These are phyloP conservation scores for Thymallus thymallus DNA, from an alignment of 2,113 vertebrate genomes.

Conservation along the genomic window DNA sequence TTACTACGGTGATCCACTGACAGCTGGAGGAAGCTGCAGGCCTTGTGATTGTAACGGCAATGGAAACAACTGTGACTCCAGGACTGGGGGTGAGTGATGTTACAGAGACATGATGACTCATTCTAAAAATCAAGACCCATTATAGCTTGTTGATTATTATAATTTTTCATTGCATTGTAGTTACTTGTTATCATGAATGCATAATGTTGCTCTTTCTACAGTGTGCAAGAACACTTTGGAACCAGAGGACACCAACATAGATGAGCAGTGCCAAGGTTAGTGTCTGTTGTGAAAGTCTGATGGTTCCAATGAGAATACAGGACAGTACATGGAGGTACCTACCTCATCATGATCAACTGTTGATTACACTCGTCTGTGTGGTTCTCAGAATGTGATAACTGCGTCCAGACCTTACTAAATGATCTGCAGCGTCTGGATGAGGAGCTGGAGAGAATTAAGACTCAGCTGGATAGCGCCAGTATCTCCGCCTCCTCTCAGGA, in stretches of 20 bases:
- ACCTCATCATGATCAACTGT: background rate
- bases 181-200: conserved; percentile 49
- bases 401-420: conserved; percentile 82
- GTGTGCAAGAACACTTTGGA: conserved; percentile 84
- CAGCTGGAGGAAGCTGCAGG: conserved; percentile 79
- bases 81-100: conserved; percentile 82
- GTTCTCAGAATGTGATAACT: conserved; percentile 87
- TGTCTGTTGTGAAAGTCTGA: conserved; percentile 68
- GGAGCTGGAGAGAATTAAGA: conserved; percentile 78
- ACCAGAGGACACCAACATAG: conserved; percentile 81
- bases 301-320: conserved; percentile 3
- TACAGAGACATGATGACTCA: background rate
- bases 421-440: conserved; percentile 80
- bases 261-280: conserved; percentile 84
- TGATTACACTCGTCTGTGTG: conserved; percentile 14
- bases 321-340: conserved; percentile 24
- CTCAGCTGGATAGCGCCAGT: conserved; percentile 74
- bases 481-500: conserved; percentile 65
- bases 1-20: conserved; percentile 87
- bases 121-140: background rate
- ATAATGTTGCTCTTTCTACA: conserved; percentile 54
- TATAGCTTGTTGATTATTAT: background rate
- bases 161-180: background rate
- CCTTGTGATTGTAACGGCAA: conserved; percentile 85
- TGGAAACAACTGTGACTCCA: conserved; percentile 81